Conservation (phyloP, 2,797 vertebrate genomes). For the Sternarchorhynchus goeldii region DNA sequence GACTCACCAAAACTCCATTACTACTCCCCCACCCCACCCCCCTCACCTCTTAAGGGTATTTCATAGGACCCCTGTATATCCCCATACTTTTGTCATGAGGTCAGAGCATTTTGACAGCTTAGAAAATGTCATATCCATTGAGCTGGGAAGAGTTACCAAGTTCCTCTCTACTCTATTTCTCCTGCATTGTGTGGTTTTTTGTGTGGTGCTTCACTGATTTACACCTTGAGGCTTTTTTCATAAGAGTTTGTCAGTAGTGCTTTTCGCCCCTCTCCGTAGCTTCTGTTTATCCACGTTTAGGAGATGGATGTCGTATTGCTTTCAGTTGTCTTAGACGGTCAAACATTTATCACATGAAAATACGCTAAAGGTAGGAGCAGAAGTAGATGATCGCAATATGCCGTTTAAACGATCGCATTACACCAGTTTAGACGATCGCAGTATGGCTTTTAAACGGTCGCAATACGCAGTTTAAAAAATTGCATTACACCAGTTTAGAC, state of each 20-base stretch:
- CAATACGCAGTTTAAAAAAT: no score
- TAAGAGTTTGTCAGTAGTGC: slow-evolving; percentile 41
- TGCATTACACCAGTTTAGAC: no score
- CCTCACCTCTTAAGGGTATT: slow-evolving; percentile 27
- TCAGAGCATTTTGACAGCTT: slow-evolving; percentile 42
- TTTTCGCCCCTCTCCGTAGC: background rate
- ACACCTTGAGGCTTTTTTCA: slow-evolving; percentile 48
- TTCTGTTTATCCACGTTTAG: slow-evolving; percentile 31
- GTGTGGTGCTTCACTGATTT: slow-evolving; percentile 17
- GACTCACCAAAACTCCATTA: slow-evolving; percentile 39
- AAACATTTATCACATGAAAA: slow-evolving; percentile 14
- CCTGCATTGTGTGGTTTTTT: slow-evolving; percentile 36
- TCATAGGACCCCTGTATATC: background rate
- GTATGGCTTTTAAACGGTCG: background rate
- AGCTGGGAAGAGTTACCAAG: background rate
- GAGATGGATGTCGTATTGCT: slow-evolving; percentile 37
- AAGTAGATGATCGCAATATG: background rate
- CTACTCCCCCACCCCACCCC: background rate
- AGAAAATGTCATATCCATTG: slow-evolving; percentile 29
- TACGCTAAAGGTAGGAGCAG: background rate
- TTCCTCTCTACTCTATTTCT: slow-evolving; percentile 24
- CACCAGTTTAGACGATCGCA: background rate
- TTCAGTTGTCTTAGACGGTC: slow-evolving; percentile 19
- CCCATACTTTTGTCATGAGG: slow-evolving; percentile 27
- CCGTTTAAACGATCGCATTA: background rate